phyloP scores from a whole-genome alignment of 2,113 vertebrate genomes.

The Propithecus coquereli region DNA sequence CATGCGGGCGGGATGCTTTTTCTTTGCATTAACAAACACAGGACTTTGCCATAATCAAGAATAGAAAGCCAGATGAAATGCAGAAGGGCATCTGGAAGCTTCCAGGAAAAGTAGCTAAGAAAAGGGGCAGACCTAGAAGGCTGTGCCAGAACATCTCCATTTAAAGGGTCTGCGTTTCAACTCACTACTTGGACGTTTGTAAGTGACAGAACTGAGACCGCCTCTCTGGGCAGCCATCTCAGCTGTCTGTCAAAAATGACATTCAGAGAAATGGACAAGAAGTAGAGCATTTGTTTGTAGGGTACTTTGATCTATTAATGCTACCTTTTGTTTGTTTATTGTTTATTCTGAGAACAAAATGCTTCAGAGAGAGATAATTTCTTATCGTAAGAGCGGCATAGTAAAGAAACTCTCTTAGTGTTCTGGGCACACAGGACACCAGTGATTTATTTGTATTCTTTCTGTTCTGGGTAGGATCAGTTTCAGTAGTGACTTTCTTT shows the following conservation, averaged over 20 bases:
- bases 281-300: background rate
- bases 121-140: background rate
- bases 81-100: background rate
- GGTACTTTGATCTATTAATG: background rate
- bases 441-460: background rate
- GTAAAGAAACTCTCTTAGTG: background rate
- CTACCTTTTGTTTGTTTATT: background rate
- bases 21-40: background rate
- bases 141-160: background rate
- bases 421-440: background rate
- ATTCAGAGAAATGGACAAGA: background rate
- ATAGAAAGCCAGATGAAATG: background rate
- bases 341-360: background rate
- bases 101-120: background rate
- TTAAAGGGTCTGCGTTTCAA: background rate
- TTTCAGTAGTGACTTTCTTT: background rate
- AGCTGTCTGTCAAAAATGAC: background rate
- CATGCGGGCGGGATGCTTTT: background rate
- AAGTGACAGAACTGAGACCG: background rate
- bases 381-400: accelerated
- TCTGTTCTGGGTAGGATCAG: background rate
- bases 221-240: background rate
- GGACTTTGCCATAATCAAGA: background rate
- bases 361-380: background rate
- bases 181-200: background rate